Evolutionary conservation across 2,888 invertebrate species (phyloP).

Genomic region (Prosopocoilus inquinatus): DNA sequence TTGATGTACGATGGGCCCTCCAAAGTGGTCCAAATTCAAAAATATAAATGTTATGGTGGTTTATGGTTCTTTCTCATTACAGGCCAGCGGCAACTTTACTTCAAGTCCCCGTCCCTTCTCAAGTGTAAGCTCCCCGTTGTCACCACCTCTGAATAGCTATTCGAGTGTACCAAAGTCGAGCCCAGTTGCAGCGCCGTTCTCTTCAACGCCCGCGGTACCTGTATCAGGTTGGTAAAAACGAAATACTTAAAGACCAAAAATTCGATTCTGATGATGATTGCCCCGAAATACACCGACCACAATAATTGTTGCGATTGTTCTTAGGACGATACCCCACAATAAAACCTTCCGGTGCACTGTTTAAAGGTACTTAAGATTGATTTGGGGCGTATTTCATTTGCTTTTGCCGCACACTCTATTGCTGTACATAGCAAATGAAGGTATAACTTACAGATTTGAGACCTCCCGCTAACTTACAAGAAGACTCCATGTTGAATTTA

Average conservation of each 20-base stretch:
- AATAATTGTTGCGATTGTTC: conserved; percentile 24
- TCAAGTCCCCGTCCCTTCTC: conserved; percentile 63
- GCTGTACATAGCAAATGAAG: conserved; percentile 20
- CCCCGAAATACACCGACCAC: conserved; percentile 1
- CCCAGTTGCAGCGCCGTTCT: conserved; percentile 30
- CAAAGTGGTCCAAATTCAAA: too few species aligned
- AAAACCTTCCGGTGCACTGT: conserved; percentile 46
- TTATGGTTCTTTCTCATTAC: conserved; percentile 17
- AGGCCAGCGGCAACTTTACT: conserved; percentile 54
- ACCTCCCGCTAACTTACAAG: background rate
- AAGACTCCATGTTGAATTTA: background rate
- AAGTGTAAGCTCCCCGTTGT: conserved; percentile 57
- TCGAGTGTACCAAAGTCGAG: conserved; percentile 24
- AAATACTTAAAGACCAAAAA: background rate
- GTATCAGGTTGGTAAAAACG: background rate
- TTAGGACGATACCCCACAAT: conserved; percentile 47
- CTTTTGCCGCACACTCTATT: conserved; percentile 23
- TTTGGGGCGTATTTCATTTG: conserved; percentile 9
- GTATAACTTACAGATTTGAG: conserved; percentile 13
- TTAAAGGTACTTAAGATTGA: conserved; percentile 45
- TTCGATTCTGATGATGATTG: background rate
- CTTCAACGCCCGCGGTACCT: conserved; percentile 36
- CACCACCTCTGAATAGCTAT: conserved; percentile 44
- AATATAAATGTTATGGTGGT: too few species aligned
- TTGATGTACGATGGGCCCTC: too few species aligned